phyloP scores from a whole-genome alignment of 2,888 invertebrate species.

The Dendrolimus pini region DNA sequence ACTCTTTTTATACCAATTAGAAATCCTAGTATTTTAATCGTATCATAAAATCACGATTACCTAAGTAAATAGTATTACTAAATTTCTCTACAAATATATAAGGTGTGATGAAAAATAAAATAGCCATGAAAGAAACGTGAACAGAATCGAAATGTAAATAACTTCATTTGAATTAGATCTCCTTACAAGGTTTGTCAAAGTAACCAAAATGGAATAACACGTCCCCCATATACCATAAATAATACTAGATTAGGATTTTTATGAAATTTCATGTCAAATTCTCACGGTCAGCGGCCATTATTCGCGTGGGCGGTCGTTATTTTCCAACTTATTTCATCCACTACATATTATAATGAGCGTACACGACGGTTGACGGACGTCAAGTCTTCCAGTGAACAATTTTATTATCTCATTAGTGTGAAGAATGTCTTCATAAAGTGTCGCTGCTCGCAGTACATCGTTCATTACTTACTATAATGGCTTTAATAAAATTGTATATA shows the following conservation, averaged over 20 bases:
- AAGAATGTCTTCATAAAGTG: constrained; percentile 67
- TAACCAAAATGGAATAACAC: not conserved
- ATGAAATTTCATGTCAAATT: constrained; percentile 3
- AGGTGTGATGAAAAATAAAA: no score
- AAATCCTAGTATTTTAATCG: no score
- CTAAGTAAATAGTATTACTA: no score
- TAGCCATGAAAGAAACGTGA: no score
- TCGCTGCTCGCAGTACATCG: constrained; percentile 60
- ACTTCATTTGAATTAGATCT: not conserved
- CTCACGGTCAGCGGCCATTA: constrained; percentile 8
- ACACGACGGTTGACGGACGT: constrained; percentile 17
- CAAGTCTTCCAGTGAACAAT: constrained; percentile 47
- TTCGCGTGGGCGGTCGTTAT: constrained; percentile 25
- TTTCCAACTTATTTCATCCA: constrained; percentile 20
- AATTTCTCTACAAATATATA: no score
- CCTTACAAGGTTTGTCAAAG: not conserved
- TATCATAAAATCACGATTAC: no score
- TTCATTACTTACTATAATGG: constrained; percentile 59
- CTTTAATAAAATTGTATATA: constrained; percentile 56
- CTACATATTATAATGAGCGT: constrained; percentile 24
- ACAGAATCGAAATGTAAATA: no score
- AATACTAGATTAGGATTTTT: constrained; percentile 4
- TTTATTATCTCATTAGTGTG: constrained; percentile 66
- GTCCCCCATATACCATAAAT: not conserved
- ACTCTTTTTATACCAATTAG: no score